Conservation (phyloP, 2,797 vertebrate species). For the Gorsachius magnificus region DNA sequence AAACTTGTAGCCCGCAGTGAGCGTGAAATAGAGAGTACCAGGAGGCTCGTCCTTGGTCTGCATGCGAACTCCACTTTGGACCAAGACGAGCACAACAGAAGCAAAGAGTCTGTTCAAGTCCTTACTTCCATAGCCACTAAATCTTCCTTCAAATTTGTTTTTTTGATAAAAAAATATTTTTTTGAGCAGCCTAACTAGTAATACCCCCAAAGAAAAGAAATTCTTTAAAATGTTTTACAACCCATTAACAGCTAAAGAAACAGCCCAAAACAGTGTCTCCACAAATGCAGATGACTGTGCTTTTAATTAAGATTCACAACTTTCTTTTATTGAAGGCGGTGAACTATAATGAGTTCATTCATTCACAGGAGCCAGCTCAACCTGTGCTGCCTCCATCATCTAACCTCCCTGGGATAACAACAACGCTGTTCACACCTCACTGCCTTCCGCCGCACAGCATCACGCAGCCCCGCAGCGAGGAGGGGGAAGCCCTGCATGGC, state of each 20-base stretch:
- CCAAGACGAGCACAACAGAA: background rate
- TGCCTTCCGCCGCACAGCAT: background rate
- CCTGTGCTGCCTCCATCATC: constrained; percentile 9
- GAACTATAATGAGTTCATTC: constrained; percentile 65
- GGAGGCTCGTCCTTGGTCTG: background rate
- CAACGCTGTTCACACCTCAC: constrained; percentile 9
- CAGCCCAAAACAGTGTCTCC: constrained; percentile 59
- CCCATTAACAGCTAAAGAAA: constrained; percentile 71
- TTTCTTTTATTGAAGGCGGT: background rate
- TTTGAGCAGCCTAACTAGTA: background rate
- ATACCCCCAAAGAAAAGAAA: background rate
- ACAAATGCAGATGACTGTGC: constrained; percentile 52
- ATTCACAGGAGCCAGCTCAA: background rate
- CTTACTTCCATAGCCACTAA: background rate
- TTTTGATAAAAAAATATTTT: background rate
- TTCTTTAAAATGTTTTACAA: constrained; percentile 61
- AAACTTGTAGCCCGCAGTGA: background rate
- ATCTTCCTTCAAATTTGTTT: background rate
- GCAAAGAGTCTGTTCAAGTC: background rate
- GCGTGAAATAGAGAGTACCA: background rate
- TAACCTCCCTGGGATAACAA: constrained; percentile 35
- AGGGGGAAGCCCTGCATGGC: background rate
- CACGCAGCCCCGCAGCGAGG: background rate
- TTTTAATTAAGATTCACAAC: constrained; percentile 74
- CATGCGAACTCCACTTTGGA: background rate